Base-by-base conservation (phyloP, 2,888 invertebrate genomes). In the Acronicta psi region DNA sequence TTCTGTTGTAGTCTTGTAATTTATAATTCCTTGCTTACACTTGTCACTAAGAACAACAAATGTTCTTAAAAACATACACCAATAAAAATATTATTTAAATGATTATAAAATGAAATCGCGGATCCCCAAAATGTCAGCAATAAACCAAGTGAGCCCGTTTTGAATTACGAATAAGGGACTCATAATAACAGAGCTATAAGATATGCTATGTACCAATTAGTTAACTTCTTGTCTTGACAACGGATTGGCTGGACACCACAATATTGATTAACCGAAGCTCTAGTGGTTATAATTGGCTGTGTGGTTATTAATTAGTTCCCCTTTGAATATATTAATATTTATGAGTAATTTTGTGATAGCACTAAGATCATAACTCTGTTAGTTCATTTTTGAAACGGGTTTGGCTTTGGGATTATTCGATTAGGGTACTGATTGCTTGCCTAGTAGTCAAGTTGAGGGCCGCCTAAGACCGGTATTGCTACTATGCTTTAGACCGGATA, bases 231-330 rank as follows among this genome's bases (percentile, higher is more conserved):
- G 87, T 87, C 85, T 87, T 83, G 74, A 69, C 61, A 64, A 68
- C 75, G 76, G 77, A 79, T 78, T 78, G 68, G 73, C 63, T 79
- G 78, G 83, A 80, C 80, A 82, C 82, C 75, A 82, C 75, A 82
- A 85, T 84, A 86, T 86, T 89, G 90, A 90, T 90, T 88, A 88
- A 84, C 80, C 73, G 75, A 74, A 80, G 68, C 79, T 77, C 68
- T 77, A 84, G 82, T n/a, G n/a, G n/a, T n/a, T n/a, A 87, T 91
- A 91, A 91, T 91, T 91, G 89, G 87, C 77, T 58, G 72, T 75
- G 75, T 67, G 77, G 81, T 86, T 86, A 87, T 89, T 91, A 88
- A 91, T 90, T 87, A 83, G 77, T 74, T 78, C 79, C 68, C 73
- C 69, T 69, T 79, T 77, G 81, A 81, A 82, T 84, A 80, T 79